Evolutionary conservation across 2,113 vertebrate genomes (phyloP).

Genomic region (Mirza zaza): DNA sequence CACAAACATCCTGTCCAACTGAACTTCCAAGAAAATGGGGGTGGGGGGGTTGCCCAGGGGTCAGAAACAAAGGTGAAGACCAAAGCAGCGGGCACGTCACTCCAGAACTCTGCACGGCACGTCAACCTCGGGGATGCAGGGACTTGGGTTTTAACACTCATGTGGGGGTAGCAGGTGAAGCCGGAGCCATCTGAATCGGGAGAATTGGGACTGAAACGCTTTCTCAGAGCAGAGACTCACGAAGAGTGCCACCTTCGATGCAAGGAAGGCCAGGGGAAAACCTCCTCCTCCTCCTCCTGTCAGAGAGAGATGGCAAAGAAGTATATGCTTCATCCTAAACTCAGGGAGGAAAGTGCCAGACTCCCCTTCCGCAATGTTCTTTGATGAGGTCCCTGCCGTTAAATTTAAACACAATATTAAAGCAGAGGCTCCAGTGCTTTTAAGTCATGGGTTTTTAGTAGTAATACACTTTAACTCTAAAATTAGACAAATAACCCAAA

Average conservation of each 20-base stretch:
- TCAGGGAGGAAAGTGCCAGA: not conserved
- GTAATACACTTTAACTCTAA: not conserved
- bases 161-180: not conserved
- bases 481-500: not conserved
- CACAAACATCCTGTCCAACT: not conserved
- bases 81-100: not conserved
- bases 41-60: too few species aligned
- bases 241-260: not conserved
- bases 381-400: not conserved
- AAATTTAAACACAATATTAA: not conserved
- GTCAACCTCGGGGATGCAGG: not conserved
- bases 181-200: not conserved
- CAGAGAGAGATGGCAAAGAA: not conserved
- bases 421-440: not conserved
- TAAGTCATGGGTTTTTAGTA: not conserved
- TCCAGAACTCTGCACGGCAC: not conserved
- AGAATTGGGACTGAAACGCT: not conserved
- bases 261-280: not conserved
- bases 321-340: not conserved
- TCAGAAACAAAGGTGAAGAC: not conserved
- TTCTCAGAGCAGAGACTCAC: not conserved
- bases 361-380: not conserved
- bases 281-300: not conserved
- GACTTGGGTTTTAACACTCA: not conserved
- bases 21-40: not conserved